A percentile compares a stretch with the other conserved stretches of the same genome.
These are phyloP conservation scores for Corbicula japonica DNA, from an alignment of 2,888 invertebrate genomes.

Conservation along the genomic window DNA sequence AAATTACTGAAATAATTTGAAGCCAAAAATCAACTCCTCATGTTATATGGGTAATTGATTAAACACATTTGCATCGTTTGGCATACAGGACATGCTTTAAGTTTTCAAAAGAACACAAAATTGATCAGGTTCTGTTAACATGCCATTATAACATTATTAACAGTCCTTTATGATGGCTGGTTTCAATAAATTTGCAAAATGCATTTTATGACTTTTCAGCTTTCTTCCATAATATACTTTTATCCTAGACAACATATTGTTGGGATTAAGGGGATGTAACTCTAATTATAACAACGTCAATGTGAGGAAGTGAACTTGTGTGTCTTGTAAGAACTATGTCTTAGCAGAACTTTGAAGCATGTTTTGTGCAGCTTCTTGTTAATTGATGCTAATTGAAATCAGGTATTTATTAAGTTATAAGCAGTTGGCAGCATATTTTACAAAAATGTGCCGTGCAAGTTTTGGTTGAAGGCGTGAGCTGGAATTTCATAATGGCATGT, in stretches of 20 bases:
- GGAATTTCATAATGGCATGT: too few species aligned
- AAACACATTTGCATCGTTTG: slow-evolving; percentile 56
- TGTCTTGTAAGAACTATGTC: slow-evolving; percentile 34
- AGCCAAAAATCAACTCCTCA: slow-evolving; percentile 49
- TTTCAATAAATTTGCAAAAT: slow-evolving; percentile 40
- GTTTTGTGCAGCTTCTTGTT: too few species aligned
- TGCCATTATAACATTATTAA: slow-evolving; percentile 37
- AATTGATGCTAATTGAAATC: too few species aligned
- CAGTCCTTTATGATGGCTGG: slow-evolving; percentile 44
- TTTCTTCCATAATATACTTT: slow-evolving; percentile 26
- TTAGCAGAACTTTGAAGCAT: slow-evolving; percentile 36
- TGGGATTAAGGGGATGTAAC: slow-evolving; percentile 61
- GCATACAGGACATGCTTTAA: slow-evolving; percentile 48
- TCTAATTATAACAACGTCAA: slow-evolving; percentile 43
- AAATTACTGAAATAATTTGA: slow-evolving; percentile 46
- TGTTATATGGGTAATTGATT: slow-evolving; percentile 57
- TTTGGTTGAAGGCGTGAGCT: too few species aligned
- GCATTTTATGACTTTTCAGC: slow-evolving; percentile 35
- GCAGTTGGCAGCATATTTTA: too few species aligned
- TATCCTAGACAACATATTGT: slow-evolving; percentile 39
- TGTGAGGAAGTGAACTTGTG: slow-evolving; percentile 47
- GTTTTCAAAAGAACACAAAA: slow-evolving; percentile 51
- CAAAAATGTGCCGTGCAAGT: too few species aligned
- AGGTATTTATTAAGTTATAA: too few species aligned
- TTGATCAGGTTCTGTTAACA: slow-evolving; percentile 41